Conservation (phyloP, 2,113 vertebrate species). For the Lepus americanus region DNA sequence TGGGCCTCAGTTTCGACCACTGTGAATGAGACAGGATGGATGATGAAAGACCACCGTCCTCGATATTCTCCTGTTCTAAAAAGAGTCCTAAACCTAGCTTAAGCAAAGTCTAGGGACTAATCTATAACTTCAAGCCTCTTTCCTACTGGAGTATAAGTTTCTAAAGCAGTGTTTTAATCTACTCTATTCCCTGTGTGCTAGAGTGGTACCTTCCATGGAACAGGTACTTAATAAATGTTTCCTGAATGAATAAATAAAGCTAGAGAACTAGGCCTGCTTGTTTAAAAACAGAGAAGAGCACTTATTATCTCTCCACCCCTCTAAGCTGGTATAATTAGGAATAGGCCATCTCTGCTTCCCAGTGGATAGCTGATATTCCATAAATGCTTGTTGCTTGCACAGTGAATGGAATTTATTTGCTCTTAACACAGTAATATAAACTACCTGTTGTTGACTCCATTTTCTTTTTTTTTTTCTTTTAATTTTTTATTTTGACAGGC, state of each 20-base stretch:
- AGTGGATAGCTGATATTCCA: background rate
- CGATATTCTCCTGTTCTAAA: background rate
- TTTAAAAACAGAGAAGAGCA: background rate
- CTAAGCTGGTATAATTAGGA: background rate
- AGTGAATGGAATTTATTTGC: background rate
- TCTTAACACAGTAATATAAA: background rate
- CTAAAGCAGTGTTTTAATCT: background rate
- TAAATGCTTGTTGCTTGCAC: slow-evolving; percentile 16
- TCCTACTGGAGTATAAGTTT: background rate
- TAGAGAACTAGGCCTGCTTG: background rate
- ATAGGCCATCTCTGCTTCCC: background rate
- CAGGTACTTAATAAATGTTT: background rate
- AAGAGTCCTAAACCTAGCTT: background rate
- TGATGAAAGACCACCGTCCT: background rate
- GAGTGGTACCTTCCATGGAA: background rate
- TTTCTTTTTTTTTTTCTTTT: too few relatives aligned
- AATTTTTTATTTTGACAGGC: too few relatives aligned
- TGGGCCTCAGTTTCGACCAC: background rate
- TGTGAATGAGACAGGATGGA: background rate
- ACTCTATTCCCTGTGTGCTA: background rate
- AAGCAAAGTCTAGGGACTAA: background rate
- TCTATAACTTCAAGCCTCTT: background rate
- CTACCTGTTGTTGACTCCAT: background rate
- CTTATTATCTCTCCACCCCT: background rate
- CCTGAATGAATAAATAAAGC: slow-evolving; percentile 12